Percentiles rank a stretch among this genome's conserved stretches.
phyloP scores from a whole-genome alignment of 1,140 invertebrate genomes.

The Dinoponera quadriceps region DNA sequence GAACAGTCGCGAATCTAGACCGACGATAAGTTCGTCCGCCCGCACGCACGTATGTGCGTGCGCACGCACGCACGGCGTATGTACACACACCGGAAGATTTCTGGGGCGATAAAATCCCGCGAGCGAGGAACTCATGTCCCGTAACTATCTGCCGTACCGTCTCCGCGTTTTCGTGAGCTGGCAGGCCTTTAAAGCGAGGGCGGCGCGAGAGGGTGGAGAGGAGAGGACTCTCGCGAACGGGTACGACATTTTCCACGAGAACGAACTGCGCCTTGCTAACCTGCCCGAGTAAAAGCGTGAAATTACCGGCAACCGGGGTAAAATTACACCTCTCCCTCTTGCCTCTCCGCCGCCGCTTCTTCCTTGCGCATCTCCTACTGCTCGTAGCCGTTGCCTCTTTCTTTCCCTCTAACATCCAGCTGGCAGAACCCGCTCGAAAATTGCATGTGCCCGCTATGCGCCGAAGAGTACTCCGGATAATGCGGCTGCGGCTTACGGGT shows the following conservation, averaged over 20 bases:
- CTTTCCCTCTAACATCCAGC: conserved; percentile 63
- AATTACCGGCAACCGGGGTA: conserved; percentile 78
- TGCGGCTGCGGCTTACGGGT: conserved; percentile 63
- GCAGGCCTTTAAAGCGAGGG: conserved; percentile 63
- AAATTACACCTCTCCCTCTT: conserved; percentile 72
- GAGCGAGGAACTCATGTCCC: conserved; percentile 75
- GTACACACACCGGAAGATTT: conserved; percentile 73
- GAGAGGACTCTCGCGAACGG: conserved; percentile 40
- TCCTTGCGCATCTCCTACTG: conserved; percentile 34
- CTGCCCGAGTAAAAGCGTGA: conserved; percentile 82
- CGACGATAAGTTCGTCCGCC: conserved; percentile 48
- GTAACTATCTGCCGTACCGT: conserved; percentile 77
- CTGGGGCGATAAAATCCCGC: conserved; percentile 73
- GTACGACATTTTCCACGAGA: conserved; percentile 80
- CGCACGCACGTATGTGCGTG: not conserved
- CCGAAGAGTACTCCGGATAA: conserved; percentile 76
- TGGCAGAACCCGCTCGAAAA: conserved; percentile 73
- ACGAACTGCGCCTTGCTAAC: conserved; percentile 75
- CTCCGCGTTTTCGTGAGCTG: conserved; percentile 74
- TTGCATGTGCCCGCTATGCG: conserved; percentile 76
- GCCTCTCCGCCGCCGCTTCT: conserved; percentile 9
- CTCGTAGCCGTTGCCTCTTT: conserved; percentile 13
- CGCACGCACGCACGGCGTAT: conserved; percentile 55
- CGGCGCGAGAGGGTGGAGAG: conserved; percentile 16
- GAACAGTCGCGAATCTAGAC: conserved; percentile 68